Base-by-base conservation (phyloP, 2,113 vertebrate species). In the Dendrocopos noguchii region DNA sequence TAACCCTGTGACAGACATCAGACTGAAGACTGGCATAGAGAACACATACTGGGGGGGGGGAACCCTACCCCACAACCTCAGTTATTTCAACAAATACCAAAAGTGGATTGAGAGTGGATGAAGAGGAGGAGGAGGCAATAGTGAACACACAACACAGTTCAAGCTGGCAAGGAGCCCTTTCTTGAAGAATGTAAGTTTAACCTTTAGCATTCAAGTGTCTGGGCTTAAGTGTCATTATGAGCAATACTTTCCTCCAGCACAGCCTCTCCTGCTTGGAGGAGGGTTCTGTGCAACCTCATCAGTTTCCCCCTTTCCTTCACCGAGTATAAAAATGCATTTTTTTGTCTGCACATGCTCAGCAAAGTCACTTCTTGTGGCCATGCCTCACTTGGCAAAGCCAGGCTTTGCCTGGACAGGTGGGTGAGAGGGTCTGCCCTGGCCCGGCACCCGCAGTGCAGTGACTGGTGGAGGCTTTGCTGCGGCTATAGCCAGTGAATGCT, bases 171-270 rank as follows among this genome's bases (percentile, higher is more conserved):
- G 93, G 88, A 95, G 94, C 97, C 96, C 94, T 94, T 97, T 95
- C 97, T 96, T 80, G 91, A 96, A 97, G 97, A 96, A 96, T 96
- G 97, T 95, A 95, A 95, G 96, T 97, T 97, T 98, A 97, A 98
- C 97, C 97, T 98, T 97, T 97, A 97, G 97, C 97, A 97, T 98
- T 96, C 97, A 91, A 97, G 97, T 97, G 97, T 97, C 91, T 85
- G 94, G 96, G 96, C 96, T 97, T 92, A 96, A 97, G 97, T 97
- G 94, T 97, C 94, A 84, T 96, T 96, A 93, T 90, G 96, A 97
- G 97, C 96, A 96, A 95, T 95, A 95, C 95, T 97, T 97, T 91
- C 96, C 96, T 94, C 87, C 96, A 80, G 92, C 91, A 85, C 72
- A 84, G 95, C 73, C 74, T 96, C 96, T 97, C 95, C 95, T 96